Evolutionary conservation across 2,888 invertebrate genomes (phyloP), one percentile per base, ranked within the genome.

Genomic region (Tetropium fuscum): DNA sequence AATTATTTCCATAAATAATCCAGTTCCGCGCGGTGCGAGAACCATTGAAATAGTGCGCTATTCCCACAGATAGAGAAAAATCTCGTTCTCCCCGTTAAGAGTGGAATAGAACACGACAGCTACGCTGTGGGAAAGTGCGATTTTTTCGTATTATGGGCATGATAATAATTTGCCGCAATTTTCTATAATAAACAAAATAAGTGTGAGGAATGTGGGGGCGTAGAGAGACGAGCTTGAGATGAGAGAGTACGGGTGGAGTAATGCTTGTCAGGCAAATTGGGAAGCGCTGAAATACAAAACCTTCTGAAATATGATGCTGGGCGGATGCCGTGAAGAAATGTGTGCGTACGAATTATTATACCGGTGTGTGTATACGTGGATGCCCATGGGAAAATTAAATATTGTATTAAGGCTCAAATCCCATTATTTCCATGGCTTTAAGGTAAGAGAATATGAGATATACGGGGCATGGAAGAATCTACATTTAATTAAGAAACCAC

Each of bases 251-350:
- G 68, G 73, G 73, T 66, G 72, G 73, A 65, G 68, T 60, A 60
- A 48, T 66, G 68, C 71, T 40, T 73, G 74, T 74, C 73, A 72
- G 68, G 72, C 72, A 74, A 76, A 76, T 76, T 76, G 75, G 74
- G 73, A 64, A 54, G 67, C 61, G 62, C 62, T 65, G 65, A 65
- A 64, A 65, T 58, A 57, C 55, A 61, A 68, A 60, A 65, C 58
- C 63, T 40, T 45, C 63, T 49, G 54, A 55, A 54, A 60, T 55
- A 51, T 51, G 51, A 51, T 27, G 19, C 36, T 45, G 44, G 55
- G 44, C 44, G 55, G 55, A 55, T 36, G 38, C 13, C 8, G 40
- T 11, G 27, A 11, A 22, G 48, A 36, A 48, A 48, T 25, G 22
- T 38, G 16, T 34, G 51, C 27, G n/a, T n/a, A n/a, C n/a, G n/a